Conservation (phyloP, 2,888 invertebrate species). For the Panopea generosa region DNA sequence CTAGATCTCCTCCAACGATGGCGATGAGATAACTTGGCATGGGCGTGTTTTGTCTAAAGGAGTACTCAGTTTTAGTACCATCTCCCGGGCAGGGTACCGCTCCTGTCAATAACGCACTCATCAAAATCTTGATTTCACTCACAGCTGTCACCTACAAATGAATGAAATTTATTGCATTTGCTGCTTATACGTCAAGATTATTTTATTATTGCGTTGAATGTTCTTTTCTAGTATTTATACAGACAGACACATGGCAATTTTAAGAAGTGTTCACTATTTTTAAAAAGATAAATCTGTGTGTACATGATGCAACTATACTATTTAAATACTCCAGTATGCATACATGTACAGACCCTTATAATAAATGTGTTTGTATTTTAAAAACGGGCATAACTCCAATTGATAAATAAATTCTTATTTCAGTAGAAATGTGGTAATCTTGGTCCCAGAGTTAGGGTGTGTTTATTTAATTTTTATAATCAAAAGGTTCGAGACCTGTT, state of each 20-base stretch:
- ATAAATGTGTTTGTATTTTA: no score
- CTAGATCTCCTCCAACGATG: conserved; percentile 93
- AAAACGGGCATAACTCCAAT: no score
- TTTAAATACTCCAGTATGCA: no score
- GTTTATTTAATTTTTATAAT: no score
- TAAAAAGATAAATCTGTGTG: no score
- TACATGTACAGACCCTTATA: no score
- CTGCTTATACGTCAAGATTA: not conserved
- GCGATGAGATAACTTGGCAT: conserved; percentile 96
- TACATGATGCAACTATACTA: no score
- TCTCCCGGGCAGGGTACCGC: conserved; percentile 57
- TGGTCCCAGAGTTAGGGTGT: no score
- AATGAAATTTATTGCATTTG: not conserved
- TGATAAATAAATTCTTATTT: no score
- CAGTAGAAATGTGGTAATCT: no score
- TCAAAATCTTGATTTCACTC: conserved; percentile 91
- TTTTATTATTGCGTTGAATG: not conserved
- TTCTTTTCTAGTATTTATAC: not conserved
- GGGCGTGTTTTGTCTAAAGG: conserved; percentile 90
- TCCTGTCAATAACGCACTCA: conserved; percentile 92
- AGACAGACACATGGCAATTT: not conserved
- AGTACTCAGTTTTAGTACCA: conserved; percentile 86
- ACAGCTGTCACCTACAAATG: conserved; percentile 89
- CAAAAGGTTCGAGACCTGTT: no score
- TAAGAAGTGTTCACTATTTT: no score